These are phyloP conservation scores for Squalus acanthias DNA, from an alignment of 2,797 vertebrate species.

Conservation along the genomic window DNA sequence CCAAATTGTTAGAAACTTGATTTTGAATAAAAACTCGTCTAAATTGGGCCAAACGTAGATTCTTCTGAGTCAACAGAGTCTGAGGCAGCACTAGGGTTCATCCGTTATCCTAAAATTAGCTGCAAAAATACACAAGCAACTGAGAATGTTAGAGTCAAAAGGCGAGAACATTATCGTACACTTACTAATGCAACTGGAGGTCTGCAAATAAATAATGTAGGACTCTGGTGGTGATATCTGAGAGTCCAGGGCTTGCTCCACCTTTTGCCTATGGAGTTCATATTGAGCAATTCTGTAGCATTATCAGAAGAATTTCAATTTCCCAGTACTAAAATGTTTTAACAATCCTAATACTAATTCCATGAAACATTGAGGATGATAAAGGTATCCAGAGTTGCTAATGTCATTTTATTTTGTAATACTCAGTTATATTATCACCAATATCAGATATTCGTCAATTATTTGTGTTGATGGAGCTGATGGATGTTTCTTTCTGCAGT, in stretches of 20 bases:
- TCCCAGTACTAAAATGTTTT: not conserved
- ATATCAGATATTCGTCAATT: not conserved
- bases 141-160: not conserved
- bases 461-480: not conserved
- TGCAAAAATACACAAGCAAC: not conserved
- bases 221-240: not conserved
- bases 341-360: not conserved
- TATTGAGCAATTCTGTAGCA: not conserved
- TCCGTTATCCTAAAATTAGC: not conserved
- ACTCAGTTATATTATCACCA: not conserved
- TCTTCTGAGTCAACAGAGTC: not conserved
- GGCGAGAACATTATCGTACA: not conserved
- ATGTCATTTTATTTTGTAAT: not conserved
- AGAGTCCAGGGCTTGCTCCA: not conserved
- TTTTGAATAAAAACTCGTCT: not conserved
- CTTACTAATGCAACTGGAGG: not conserved
- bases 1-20: not conserved
- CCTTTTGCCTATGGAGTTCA: not conserved
- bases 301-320: not conserved
- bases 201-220: not conserved
- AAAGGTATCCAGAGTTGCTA: not conserved
- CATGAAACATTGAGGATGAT: not conserved
- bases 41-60: not conserved
- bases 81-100: not conserved
- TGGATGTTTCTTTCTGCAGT: conserved; percentile 42